These are phyloP conservation scores for Amblyjoppa fuscipennis DNA, from an alignment of 2,888 invertebrate species.

Conservation along the genomic window DNA sequence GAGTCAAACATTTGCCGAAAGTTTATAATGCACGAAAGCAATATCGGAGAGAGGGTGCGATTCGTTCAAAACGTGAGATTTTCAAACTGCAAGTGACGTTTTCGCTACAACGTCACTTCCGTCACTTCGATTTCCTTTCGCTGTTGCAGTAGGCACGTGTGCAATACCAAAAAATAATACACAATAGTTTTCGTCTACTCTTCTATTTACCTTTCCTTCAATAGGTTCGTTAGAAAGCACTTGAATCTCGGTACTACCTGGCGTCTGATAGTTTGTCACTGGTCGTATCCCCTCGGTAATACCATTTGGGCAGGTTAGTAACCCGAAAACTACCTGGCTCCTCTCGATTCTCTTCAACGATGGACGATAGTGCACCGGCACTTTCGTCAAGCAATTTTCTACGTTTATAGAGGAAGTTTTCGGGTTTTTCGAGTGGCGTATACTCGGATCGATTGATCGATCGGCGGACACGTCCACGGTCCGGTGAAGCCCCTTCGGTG, in stretches of 20 bases:
- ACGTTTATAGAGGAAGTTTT: conserved; percentile 28
- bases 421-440: conserved; percentile 1
- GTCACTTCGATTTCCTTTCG: too few relatives aligned
- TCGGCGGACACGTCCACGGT: conserved; percentile 40
- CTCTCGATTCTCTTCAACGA: not conserved
- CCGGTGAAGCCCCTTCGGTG: conserved; percentile 33
- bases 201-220: not conserved
- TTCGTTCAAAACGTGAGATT: not conserved
- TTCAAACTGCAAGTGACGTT: too few relatives aligned
- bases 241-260: conserved; percentile 42
- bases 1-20: not conserved
- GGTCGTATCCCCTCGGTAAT: conserved; percentile 14
- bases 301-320: conserved; percentile 68
- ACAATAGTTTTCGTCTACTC: not conserved
- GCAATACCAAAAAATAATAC: not conserved
- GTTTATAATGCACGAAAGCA: not conserved
- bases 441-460: conserved; percentile 67
- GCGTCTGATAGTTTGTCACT: conserved; percentile 38
- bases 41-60: conserved; percentile 32
- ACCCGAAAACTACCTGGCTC: conserved; percentile 70
- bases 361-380: not conserved
- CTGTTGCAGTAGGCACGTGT: not conserved
- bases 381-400: conserved; percentile 21
- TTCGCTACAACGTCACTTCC: too few relatives aligned
- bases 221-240: not conserved